Percentiles rank a stretch among this genome's conserved stretches.
phyloP scores from a whole-genome alignment of 1,140 invertebrate species.

The Drepana arcuata region DNA sequence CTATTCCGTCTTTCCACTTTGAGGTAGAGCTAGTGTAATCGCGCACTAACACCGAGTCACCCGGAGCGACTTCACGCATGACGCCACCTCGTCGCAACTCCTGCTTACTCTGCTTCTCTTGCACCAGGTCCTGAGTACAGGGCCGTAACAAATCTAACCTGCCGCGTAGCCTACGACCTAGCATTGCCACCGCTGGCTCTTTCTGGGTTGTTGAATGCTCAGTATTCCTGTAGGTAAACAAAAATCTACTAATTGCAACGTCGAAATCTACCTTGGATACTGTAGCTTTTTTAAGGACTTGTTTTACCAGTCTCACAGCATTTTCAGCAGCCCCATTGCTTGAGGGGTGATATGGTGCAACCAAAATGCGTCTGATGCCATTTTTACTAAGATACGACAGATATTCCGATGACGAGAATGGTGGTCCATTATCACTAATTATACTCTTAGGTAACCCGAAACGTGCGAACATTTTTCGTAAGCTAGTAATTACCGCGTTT shows the following conservation, averaged over 20 bases:
- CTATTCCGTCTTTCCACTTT: neutral
- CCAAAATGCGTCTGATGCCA: neutral
- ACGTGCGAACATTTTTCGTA: conserved; percentile 22
- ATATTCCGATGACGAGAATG: conserved; percentile 27
- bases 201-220: neutral
- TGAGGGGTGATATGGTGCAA: neutral
- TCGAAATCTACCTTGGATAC: neutral
- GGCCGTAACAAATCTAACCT: neutral
- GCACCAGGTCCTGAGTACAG: neutral
- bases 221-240: neutral
- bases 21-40: neutral
- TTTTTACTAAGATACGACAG: neutral
- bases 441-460: conserved; percentile 32
- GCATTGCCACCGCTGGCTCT: neutral
- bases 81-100: neutral
- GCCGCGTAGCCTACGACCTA: neutral
- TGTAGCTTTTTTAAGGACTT: neutral
- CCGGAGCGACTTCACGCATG: neutral
- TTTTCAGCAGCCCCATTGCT: neutral
- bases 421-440: conserved; percentile 41
- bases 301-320: neutral
- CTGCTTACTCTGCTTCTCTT: neutral
- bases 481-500: neutral
- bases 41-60: neutral
- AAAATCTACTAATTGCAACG: too few relatives aligned